Base-by-base conservation (phyloP, 1,140 invertebrate species). In the Drosophila subpulchrella region DNA sequence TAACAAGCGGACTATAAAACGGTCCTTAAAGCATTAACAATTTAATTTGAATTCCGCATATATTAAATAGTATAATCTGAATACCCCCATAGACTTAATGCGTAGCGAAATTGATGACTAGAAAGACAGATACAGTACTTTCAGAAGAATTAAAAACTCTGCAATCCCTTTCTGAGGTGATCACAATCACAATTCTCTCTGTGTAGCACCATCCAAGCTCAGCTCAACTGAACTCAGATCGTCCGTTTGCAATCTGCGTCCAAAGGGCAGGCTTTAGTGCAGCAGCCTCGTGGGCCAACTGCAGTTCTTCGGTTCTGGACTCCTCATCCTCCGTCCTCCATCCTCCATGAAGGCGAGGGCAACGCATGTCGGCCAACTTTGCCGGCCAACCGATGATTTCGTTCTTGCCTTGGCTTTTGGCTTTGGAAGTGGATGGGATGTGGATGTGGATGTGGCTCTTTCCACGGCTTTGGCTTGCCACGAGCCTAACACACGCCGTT, bases 401-500 rank as follows among this genome's bases (percentile, higher is more conserved):
- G 36, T 30, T 44, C 12, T 57, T 55, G 50, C 41, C 57, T 41
- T 39, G 56, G 44, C 75, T 30, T 24, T 56, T 42, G 55, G 39
- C 20, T 27, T 57, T 7, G 38, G 39, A 32, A 36, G 17, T 36
- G 56, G 57, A 20, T 27, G 24, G 56, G 61, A 56, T 34, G 42
- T 46, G 56, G 39, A 41, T 59, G 32, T 61, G 60, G 60, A 24
- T 27, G 15, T n/a, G 59, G 59, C 24, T 12, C 50, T 55, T 70
- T 12, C 27, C 50, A 44, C 30, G 47, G 34, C 48, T 56, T 72
- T 54, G 59, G 50, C 84, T 90, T 83, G 90, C 90, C 90, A 91
- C 90, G 90, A 91, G 90, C 86, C 83, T 85, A 91, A 90, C 90
- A 90, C 90, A 91, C 90, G 86, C 88, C 82, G 54, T 66, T 55